phyloP scores from a whole-genome alignment of 2,888 invertebrate genomes.

The Sarcophaga subvicina region DNA sequence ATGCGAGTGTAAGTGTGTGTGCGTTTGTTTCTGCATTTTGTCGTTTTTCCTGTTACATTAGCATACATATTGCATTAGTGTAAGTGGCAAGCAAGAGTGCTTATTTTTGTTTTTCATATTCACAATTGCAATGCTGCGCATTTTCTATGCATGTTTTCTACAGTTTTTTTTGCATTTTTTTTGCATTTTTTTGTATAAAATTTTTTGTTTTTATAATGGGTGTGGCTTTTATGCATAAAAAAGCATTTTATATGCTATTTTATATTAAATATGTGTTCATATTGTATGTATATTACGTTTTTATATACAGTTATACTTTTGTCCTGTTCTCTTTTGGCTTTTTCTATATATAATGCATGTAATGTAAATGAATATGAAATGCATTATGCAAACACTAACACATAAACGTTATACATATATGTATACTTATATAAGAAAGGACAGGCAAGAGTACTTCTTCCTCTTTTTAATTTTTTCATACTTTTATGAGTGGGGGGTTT shows the following conservation, averaged over 20 bases:
- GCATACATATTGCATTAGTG: conserved; percentile 65
- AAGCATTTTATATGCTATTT: conserved; percentile 50
- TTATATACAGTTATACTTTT: neutral
- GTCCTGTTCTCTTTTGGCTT: conserved; percentile 1
- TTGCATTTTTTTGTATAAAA: conserved; percentile 22
- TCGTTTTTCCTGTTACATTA: conserved; percentile 56
- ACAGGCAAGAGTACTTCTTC: neutral
- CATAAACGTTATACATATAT: conserved; percentile 8
- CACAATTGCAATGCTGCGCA: conserved; percentile 67
- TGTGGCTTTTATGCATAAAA: conserved; percentile 71
- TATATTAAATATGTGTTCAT: conserved; percentile 42
- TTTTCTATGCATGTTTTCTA: conserved; percentile 38
- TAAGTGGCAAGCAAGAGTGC: conserved; percentile 3
- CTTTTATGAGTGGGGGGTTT: neutral
- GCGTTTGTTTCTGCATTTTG: conserved; percentile 36
- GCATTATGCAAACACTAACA: conserved; percentile 39
- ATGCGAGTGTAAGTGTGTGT: neutral
- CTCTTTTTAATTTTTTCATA: neutral
- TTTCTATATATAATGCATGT: neutral
- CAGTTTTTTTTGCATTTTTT: conserved; percentile 21
- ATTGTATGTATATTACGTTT: conserved; percentile 22
- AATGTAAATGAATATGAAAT: conserved; percentile 44
- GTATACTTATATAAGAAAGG: neutral
- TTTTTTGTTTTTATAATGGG: conserved; percentile 67
- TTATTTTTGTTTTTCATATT: conserved; percentile 28